Conservation (phyloP, 2,113 vertebrate species). For the Peromyscus californicus region DNA sequence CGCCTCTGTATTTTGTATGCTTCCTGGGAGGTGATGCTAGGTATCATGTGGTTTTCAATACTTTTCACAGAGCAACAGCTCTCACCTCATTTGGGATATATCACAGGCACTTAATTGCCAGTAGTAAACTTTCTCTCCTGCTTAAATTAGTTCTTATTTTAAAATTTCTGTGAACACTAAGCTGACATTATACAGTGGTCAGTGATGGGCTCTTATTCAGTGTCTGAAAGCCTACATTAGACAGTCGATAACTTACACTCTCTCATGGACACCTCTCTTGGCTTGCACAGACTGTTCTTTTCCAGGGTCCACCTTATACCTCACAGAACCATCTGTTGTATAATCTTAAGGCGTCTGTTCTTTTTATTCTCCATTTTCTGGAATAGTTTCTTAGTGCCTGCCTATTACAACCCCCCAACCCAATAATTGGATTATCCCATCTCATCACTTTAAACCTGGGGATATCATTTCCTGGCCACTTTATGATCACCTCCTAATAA, state of each 20-base stretch:
- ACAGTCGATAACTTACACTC: background rate
- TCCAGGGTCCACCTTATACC: rapidly evolving
- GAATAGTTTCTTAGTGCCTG: background rate
- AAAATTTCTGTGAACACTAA: background rate
- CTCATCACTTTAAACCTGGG: background rate
- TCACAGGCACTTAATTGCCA: background rate
- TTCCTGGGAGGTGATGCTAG: background rate
- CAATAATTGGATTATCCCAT: background rate
- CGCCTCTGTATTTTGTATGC: background rate
- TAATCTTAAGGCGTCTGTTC: background rate
- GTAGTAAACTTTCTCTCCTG: background rate
- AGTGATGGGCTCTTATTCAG: background rate
- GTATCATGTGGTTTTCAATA: background rate
- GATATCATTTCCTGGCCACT: background rate
- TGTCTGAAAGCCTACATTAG: background rate
- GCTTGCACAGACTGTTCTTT: background rate
- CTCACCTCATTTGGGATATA: background rate
- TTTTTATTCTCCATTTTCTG: background rate
- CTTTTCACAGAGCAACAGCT: background rate
- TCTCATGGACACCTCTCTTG: background rate
- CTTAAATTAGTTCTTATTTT: background rate
- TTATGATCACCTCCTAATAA: background rate
- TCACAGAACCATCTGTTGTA: background rate
- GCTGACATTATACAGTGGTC: background rate
- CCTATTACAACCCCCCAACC: background rate